Conservation (phyloP, 2,888 invertebrate species). For the Schizotus pectinicornis region DNA sequence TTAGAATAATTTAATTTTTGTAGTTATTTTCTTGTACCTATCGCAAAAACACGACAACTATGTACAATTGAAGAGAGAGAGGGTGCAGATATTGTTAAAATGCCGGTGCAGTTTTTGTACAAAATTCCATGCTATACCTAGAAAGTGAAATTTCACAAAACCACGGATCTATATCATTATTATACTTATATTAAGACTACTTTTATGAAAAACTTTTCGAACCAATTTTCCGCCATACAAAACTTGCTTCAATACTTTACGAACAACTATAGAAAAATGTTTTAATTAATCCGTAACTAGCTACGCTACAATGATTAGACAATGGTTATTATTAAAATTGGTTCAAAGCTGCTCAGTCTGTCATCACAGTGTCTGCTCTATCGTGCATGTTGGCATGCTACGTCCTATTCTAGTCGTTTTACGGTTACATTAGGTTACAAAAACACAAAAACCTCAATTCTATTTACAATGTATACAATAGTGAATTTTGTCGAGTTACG, state of each 20-base stretch:
- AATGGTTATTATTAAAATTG: constrained; percentile 39
- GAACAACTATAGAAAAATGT: constrained; percentile 2
- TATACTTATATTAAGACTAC: constrained; percentile 1
- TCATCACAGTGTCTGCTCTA: constrained; percentile 52
- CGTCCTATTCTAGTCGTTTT: constrained; percentile 26
- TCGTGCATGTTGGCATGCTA: constrained; percentile 47
- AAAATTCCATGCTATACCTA: constrained; percentile 16
- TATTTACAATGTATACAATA: constrained; percentile 24
- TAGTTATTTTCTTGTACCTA: too few relatives aligned
- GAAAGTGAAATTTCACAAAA: constrained; percentile 9
- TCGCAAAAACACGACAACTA: constrained; percentile 9
- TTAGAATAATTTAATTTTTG: constrained; percentile 3
- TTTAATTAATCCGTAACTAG: not conserved
- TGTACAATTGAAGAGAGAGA: constrained; percentile 1
- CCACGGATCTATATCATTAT: not conserved
- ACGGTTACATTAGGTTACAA: constrained; percentile 15
- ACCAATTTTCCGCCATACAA: not conserved
- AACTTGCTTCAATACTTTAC: not conserved
- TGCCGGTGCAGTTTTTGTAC: not conserved
- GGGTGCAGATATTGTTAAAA: constrained; percentile 11
- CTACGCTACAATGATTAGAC: constrained; percentile 1
- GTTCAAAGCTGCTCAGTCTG: constrained; percentile 50
- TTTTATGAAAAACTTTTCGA: constrained; percentile 5
- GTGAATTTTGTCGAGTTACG: constrained; percentile 8
- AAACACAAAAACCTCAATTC: constrained; percentile 13